phyloP scores from a whole-genome alignment of 2,797 vertebrate genomes.

The Balearica regulorum region DNA sequence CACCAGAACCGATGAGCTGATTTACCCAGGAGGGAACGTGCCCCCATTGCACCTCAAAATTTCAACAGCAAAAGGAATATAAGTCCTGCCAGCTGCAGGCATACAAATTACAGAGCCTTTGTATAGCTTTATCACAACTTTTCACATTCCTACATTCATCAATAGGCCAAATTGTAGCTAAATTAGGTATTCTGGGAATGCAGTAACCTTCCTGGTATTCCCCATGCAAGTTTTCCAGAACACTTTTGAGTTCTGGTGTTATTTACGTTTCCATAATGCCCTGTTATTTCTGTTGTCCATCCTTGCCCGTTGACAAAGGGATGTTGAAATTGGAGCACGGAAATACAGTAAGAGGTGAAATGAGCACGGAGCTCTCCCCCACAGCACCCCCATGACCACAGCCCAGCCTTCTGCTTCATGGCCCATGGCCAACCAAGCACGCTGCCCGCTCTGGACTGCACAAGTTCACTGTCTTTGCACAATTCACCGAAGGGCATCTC shows the following conservation, averaged over 20 bases:
- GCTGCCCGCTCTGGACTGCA: neutral
- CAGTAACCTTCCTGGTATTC: neutral
- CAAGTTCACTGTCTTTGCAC: neutral
- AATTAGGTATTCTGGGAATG: neutral
- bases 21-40: neutral
- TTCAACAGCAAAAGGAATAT: accelerated
- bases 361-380: accelerated
- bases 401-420: neutral
- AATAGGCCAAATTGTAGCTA: neutral
- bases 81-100: neutral
- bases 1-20: neutral
- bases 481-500: neutral
- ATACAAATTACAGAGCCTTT: neutral
- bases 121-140: neutral
- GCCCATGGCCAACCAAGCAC: neutral
- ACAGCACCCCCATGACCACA: neutral
- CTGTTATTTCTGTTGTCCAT: accelerated
- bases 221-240: neutral
- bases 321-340: neutral
- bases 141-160: neutral
- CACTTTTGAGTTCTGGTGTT: neutral
- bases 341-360: neutral
- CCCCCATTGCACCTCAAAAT: neutral
- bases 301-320: neutral
- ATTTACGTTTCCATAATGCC: neutral